phyloP scores from a whole-genome alignment of 2,797 vertebrate species.

The Hydrolagus colliei region DNA sequence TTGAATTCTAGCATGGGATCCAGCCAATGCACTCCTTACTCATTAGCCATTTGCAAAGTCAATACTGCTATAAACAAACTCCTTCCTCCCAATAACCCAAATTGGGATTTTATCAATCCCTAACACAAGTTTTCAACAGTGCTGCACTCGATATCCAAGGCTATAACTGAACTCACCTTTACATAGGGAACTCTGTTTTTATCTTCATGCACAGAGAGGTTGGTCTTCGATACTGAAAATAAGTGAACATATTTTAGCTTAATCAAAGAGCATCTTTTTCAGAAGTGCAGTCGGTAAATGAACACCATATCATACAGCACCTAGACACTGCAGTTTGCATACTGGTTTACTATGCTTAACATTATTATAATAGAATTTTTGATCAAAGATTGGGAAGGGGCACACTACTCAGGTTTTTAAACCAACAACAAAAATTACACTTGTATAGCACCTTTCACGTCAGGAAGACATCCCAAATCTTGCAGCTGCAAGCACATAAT shows the following conservation, averaged over 20 bases:
- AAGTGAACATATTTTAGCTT: conserved; percentile 5
- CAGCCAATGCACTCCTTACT: too few relatives aligned
- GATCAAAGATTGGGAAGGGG: not conserved
- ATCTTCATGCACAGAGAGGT: conserved; percentile 94
- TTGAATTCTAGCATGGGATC: too few relatives aligned
- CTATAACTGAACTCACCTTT: conserved; percentile 64
- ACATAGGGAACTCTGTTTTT: conserved; percentile 95
- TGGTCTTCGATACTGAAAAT: conserved; percentile 79
- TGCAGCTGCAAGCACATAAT: not conserved
- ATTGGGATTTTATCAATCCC: too few relatives aligned
- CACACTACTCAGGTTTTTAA: not conserved
- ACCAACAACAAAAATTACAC: not conserved
- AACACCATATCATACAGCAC: not conserved
- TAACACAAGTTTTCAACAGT: too few relatives aligned
- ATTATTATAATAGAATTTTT: not conserved
- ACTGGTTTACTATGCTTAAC: not conserved
- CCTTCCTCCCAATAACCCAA: too few relatives aligned
- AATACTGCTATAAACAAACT: too few relatives aligned
- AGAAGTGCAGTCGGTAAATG: not conserved
- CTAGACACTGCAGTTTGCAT: not conserved
- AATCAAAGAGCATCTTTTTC: not conserved
- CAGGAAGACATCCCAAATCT: not conserved
- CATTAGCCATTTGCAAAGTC: too few relatives aligned
- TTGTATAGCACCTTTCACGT: too few relatives aligned
- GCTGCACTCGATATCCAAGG: too few relatives aligned